Percentiles rank a stretch among this genome's conserved stretches.
Conservation (phyloP, 2,797 vertebrate species). For the Sciurus vulgaris region DNA sequence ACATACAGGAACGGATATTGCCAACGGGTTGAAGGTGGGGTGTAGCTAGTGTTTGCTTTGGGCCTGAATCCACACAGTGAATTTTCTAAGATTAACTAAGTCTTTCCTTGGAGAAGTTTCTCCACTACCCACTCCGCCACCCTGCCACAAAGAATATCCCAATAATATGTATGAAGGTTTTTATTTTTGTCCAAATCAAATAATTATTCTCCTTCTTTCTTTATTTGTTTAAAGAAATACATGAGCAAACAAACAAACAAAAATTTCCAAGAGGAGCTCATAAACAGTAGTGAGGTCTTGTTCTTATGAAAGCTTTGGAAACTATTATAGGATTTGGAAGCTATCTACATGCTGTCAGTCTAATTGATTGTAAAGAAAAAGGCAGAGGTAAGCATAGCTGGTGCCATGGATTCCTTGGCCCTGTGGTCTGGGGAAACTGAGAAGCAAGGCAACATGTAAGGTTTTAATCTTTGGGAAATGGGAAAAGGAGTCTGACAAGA, state of each 20-base stretch:
- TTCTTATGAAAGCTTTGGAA: slow-evolving; percentile 59
- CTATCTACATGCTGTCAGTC: not conserved
- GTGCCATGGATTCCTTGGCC: too few species aligned
- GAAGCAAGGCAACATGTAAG: not conserved
- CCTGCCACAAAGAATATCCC: not conserved
- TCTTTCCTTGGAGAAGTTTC: not conserved
- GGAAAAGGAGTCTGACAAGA: not conserved
- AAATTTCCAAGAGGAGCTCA: not conserved
- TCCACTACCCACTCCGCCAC: not conserved
- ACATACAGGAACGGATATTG: not conserved
- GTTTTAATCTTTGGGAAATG: not conserved
- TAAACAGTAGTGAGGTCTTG: slow-evolving; percentile 3
- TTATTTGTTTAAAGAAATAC: not conserved
- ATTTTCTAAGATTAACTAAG: not conserved
- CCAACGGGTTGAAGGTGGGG: not conserved
- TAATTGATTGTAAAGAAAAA: slow-evolving; percentile 10
- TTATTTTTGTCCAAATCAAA: slow-evolving; percentile 8
- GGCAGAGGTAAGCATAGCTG: not conserved
- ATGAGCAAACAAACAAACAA: not conserved
- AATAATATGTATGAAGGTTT: not conserved
- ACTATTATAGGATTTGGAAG: not conserved
- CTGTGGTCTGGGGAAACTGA: not conserved
- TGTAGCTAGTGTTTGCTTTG: not conserved
- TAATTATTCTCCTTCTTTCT: not conserved
- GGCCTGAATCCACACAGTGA: not conserved